phyloP scores from a whole-genome alignment of 2,888 invertebrate species.

The Hydriomena furcata region DNA sequence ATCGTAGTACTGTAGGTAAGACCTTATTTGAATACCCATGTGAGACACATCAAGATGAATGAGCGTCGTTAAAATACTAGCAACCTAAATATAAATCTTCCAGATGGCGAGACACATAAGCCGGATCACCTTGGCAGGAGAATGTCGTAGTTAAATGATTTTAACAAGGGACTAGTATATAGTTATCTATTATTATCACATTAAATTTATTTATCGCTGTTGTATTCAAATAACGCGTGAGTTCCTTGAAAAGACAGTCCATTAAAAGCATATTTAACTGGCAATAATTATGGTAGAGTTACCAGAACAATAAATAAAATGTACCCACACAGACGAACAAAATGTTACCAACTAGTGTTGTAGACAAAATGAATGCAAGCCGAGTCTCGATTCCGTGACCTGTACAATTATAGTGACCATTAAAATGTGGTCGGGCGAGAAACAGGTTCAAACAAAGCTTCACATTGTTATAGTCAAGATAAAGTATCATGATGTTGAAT shows the following conservation, averaged over 20 bases:
- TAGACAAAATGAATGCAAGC: constrained; percentile 20
- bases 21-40: too few species aligned
- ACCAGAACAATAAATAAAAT: too few species aligned
- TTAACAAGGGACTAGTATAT: background rate
- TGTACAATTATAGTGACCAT: constrained; percentile 24
- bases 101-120: constrained; percentile 38
- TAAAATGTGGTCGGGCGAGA: constrained; percentile 21
- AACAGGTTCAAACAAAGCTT: constrained; percentile 36
- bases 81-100: constrained; percentile 18
- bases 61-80: too few species aligned
- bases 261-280: too few species aligned
- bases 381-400: constrained; percentile 31
- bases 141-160: constrained; percentile 38
- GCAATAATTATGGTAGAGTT: too few species aligned
- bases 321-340: too few species aligned
- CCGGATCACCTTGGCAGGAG: constrained; percentile 48
- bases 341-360: constrained; percentile 6
- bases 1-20: too few species aligned
- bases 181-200: background rate
- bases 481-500: constrained; percentile 24
- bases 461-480: constrained; percentile 27
- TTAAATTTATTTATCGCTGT: too few species aligned
- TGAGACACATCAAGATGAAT: too few species aligned
- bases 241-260: too few species aligned
- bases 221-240: too few species aligned